These are phyloP conservation scores for Falco peregrinus DNA, from an alignment of 2,797 vertebrate species.

Conservation along the genomic window DNA sequence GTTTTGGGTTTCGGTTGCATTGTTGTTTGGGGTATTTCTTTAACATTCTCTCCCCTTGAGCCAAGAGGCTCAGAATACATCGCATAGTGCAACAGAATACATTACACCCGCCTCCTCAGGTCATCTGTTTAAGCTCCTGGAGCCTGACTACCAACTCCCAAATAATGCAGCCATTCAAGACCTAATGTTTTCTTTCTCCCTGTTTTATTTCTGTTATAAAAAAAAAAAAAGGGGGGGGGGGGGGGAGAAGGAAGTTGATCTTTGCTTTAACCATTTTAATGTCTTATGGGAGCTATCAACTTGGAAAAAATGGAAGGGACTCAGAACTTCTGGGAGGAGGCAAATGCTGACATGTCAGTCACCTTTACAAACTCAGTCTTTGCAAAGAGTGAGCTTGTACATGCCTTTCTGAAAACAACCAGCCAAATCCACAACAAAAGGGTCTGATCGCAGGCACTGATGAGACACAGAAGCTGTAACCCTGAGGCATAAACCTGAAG, in stretches of 20 bases:
- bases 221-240: too few species aligned
- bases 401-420: neutral
- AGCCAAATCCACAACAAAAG: neutral
- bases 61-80: neutral
- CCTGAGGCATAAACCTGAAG: neutral
- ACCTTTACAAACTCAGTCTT: neutral
- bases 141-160: neutral
- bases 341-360: neutral
- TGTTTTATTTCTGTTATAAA: neutral
- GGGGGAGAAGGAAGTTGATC: neutral
- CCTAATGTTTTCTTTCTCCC: neutral
- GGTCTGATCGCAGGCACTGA: neutral
- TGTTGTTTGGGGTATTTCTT: neutral
- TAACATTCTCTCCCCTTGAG: neutral
- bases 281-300: neutral
- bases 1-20: neutral
- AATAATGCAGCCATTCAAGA: neutral
- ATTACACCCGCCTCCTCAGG: neutral
- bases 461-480: neutral
- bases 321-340: neutral
- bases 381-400: neutral
- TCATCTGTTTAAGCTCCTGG: neutral
- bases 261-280: neutral
- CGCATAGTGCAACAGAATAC: neutral
- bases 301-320: neutral